Evolutionary conservation across 2,113 vertebrate genomes (phyloP).

Genomic region (Cepphus grylle): DNA sequence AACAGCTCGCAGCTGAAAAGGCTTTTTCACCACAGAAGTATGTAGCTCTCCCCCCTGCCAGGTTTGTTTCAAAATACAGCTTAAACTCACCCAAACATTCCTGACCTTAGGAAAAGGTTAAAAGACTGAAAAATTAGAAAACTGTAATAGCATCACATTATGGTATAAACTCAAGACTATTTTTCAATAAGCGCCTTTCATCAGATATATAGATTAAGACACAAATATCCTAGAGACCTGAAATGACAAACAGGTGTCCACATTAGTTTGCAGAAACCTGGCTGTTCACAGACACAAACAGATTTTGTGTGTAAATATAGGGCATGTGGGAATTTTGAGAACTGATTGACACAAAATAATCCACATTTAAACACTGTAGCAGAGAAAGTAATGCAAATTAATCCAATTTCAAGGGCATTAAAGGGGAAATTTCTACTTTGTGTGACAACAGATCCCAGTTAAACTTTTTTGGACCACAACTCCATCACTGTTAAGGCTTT

Average conservation of each 20-base stretch:
- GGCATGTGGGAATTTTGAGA: neutral
- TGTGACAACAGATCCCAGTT: neutral
- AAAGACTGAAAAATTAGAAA: neutral
- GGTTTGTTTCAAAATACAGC: neutral
- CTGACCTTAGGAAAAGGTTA: neutral
- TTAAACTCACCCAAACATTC: neutral
- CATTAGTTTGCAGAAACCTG: neutral
- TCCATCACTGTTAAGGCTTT: neutral
- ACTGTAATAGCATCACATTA: neutral
- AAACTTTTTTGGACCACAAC: neutral
- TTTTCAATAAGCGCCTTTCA: neutral
- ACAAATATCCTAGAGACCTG: neutral
- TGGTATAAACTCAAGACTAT: neutral
- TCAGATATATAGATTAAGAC: neutral
- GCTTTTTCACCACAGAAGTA: neutral
- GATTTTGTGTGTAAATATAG: neutral
- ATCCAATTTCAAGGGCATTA: neutral
- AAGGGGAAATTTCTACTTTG: neutral
- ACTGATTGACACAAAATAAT: neutral
- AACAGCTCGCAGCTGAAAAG: neutral
- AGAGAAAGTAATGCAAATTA: neutral
- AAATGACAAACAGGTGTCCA: neutral
- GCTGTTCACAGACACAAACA: neutral
- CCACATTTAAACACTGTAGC: neutral
- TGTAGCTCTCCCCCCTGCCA: neutral